These are phyloP conservation scores for Sebastes itinus DNA, from an alignment of 2,797 vertebrate genomes.

Conservation along the genomic window DNA sequence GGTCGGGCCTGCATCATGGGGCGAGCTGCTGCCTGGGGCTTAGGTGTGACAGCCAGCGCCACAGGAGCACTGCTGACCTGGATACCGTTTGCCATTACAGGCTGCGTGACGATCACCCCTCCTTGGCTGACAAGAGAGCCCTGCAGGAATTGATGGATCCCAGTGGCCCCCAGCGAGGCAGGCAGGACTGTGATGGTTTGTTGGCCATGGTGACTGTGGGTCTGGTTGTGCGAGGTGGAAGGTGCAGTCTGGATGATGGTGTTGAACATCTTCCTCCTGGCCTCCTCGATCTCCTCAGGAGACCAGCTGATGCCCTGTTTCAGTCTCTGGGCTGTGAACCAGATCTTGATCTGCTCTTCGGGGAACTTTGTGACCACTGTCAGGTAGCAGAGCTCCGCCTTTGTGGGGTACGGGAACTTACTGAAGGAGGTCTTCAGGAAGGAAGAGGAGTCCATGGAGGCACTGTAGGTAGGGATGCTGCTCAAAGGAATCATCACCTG, in stretches of 20 bases:
- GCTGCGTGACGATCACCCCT: slow-evolving; percentile 93
- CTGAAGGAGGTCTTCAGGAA: slow-evolving; percentile 97
- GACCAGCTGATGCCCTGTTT: slow-evolving; percentile 99
- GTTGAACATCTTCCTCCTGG: slow-evolving; percentile 98
- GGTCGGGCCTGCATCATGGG: slow-evolving; percentile 86
- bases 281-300: slow-evolving; percentile 97
- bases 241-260: slow-evolving; percentile 96
- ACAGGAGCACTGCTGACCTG: slow-evolving; percentile 90
- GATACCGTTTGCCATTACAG: slow-evolving; percentile 91
- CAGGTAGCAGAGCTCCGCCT: slow-evolving; percentile 97
- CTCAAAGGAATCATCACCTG: slow-evolving; percentile 99
- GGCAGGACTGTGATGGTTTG: slow-evolving; percentile 94
- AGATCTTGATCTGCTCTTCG: slow-evolving; percentile 98
- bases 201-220: slow-evolving; percentile 82
- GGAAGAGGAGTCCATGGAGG: slow-evolving; percentile 96
- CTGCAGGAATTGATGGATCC: slow-evolving; percentile 95
- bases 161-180: slow-evolving; percentile 87
- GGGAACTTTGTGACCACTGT: slow-evolving; percentile 99
- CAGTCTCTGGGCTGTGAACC: slow-evolving; percentile 97
- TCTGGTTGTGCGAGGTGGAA: slow-evolving; percentile 77
- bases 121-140: slow-evolving; percentile 91
- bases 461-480: slow-evolving; percentile 97
- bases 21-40: slow-evolving; percentile 82
- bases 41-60: slow-evolving; percentile 88
- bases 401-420: slow-evolving; percentile 98